Conservation (phyloP, 2,113 vertebrate genomes). For the Sakesphorus luctuosus region DNA sequence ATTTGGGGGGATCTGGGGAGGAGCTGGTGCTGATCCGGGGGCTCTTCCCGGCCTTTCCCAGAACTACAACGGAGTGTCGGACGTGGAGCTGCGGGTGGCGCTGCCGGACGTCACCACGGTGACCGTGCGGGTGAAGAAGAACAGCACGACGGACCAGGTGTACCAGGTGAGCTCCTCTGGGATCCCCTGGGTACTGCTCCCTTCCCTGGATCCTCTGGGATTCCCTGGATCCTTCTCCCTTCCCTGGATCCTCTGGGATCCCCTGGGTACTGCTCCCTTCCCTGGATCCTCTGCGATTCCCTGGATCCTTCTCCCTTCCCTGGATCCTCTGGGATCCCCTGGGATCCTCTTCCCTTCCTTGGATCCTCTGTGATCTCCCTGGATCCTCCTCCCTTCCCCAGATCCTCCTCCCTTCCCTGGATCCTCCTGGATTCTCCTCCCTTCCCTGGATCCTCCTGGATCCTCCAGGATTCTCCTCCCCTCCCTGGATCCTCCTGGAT, state of each 20-base stretch:
- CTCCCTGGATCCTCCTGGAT: not conserved
- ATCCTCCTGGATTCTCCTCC: not conserved
- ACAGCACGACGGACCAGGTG: conserved; percentile 97
- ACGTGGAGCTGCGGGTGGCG: conserved; percentile 92
- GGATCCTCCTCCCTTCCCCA: no score
- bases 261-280: no score
- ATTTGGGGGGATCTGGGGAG: not conserved
- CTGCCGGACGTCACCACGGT: conserved; percentile 90
- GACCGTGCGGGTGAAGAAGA: conserved; percentile 93
- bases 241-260: no score
- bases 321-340: no score
- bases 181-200: not conserved
- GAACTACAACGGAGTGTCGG: conserved; percentile 94
- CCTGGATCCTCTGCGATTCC: not conserved
- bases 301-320: no score
- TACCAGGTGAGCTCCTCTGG: conserved; percentile 85
- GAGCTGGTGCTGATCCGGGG: no score
- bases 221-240: no score
- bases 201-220: not conserved
- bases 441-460: not conserved
- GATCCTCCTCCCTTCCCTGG: no score
- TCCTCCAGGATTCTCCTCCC: not conserved
- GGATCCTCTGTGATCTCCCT: not conserved
- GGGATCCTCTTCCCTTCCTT: no score
- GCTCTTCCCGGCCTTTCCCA: not conserved